Evolutionary conservation across 2,797 vertebrate genomes (phyloP).

Genomic region (Nyctalus aviator): DNA sequence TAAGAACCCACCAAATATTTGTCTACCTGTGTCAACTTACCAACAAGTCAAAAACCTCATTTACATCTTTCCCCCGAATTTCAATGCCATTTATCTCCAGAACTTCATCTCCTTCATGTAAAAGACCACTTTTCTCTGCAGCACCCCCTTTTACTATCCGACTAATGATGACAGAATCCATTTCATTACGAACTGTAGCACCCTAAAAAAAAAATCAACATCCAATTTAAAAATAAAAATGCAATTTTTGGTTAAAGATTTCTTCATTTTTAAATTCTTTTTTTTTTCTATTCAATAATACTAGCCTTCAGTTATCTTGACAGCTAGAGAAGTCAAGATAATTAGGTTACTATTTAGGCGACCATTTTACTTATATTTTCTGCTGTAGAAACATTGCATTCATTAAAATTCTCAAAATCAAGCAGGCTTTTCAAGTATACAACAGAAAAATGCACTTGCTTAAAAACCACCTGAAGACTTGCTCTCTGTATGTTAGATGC

Average conservation of each 20-base stretch:
- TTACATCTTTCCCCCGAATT: constrained; percentile 96
- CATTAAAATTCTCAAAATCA: constrained; percentile 56
- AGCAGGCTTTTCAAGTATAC: constrained; percentile 11
- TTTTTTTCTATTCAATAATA: constrained; percentile 49
- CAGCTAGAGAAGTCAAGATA: not conserved
- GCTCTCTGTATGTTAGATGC: not conserved
- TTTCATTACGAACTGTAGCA: constrained; percentile 96
- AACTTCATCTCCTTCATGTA: constrained; percentile 97
- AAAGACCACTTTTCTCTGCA: constrained; percentile 94
- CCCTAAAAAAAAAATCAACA: constrained; percentile 88
- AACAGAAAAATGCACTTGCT: constrained; percentile 55
- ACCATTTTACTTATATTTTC: constrained; percentile 31
- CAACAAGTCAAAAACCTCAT: constrained; percentile 97
- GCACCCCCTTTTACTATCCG: constrained; percentile 96
- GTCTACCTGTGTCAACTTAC: constrained; percentile 86
- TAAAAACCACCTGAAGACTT: constrained; percentile 58
- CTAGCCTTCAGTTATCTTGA: constrained; percentile 36
- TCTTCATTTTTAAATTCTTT: constrained; percentile 47
- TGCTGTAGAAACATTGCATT: constrained; percentile 29
- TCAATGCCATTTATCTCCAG: constrained; percentile 96
- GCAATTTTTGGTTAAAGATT: not conserved
- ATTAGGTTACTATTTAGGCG: constrained; percentile 34
- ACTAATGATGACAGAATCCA: constrained; percentile 97
- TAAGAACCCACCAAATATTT: constrained; percentile 34
- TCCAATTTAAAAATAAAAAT: constrained; percentile 72